phyloP scores from a whole-genome alignment of 2,113 vertebrate species.

The Scomber scombrus region DNA sequence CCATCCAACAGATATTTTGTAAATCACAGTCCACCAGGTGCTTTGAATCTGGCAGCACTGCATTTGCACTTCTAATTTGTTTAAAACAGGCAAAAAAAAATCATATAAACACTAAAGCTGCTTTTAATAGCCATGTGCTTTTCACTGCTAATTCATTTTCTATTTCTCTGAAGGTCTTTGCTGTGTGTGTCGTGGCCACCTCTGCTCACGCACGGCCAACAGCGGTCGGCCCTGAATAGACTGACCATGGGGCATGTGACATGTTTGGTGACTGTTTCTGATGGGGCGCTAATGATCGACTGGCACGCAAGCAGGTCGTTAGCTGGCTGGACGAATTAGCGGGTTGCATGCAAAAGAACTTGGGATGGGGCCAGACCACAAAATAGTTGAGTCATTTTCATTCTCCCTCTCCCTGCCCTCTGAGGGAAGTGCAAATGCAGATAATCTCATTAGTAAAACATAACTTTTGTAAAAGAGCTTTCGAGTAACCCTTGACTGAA shows the following conservation, averaged over 20 bases:
- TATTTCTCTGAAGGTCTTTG: slow-evolving; percentile 21
- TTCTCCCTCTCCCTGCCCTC: slow-evolving; percentile 47
- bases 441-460: slow-evolving; percentile 83
- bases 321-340: slow-evolving; percentile 76
- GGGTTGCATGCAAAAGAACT: slow-evolving; percentile 82
- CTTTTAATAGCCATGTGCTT: neutral
- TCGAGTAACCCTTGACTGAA: slow-evolving; percentile 54
- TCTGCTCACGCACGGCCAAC: slow-evolving; percentile 63
- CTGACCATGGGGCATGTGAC: slow-evolving; percentile 82
- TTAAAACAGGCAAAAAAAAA: neutral
- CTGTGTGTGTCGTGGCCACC: slow-evolving; percentile 64
- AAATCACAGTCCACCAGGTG: too few relatives aligned
- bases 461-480: slow-evolving; percentile 75
- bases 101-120: neutral
- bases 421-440: slow-evolving; percentile 60
- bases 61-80: neutral
- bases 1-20: too few relatives aligned
- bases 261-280: slow-evolving; percentile 80
- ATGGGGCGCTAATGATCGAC: slow-evolving; percentile 77
- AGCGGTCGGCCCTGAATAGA: slow-evolving; percentile 65
- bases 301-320: slow-evolving; percentile 85
- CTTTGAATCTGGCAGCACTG: too few relatives aligned
- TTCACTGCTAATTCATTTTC: slow-evolving; percentile 5
- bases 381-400: slow-evolving; percentile 68
- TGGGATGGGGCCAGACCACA: slow-evolving; percentile 63